Base-by-base conservation (phyloP, 2,888 invertebrate species). In the Mantis religiosa region DNA sequence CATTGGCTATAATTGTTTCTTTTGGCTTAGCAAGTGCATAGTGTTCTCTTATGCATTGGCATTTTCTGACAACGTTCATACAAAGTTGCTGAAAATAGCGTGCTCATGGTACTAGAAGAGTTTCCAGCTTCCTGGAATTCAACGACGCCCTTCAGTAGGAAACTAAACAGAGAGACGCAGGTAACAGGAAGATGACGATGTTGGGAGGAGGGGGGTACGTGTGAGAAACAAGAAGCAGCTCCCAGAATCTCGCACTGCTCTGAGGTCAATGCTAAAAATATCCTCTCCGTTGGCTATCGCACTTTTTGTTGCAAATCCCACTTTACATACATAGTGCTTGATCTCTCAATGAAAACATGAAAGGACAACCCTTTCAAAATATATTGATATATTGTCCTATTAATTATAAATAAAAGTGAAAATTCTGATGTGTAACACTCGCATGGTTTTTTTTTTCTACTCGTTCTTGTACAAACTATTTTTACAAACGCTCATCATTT, bases 221-320 rank as follows among this genome's bases (percentile, higher is more conserved):
- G 54, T 71, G 20, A 71, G 20, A 71, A 71, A 71, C 54, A 71
- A 71, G 54, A 71, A 71, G 54, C 54, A 71, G 54, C 54, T 71
- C 54, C 54, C 41, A 15, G 54, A 71, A 71, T 71, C 54, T 71
- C 54, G 30, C 34, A 84, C 30, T 30, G 30, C 84, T 28, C 30
- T 84, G 84, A 84, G 84, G 84, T 84, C 84, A 84, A 84, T 30
- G 84, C 84, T 84, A 28, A 84, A 84, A 84, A 84, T 84, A 84
- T 41, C 41, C 20, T 20, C 54, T 71, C 20, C 20, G 54, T 71
- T 71, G 20, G 54, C 54, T 20, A 71, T 71, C 54, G 20, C 54
- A 71, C 54, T 71, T 25, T 71, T 71, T 71, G 54, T 71, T 71
- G 54, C 54, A 71, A 71, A 71, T 71, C 20, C 54, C 0, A 71